Conservation (phyloP, 2,797 vertebrate genomes). For the Onychomys leucogaster region DNA sequence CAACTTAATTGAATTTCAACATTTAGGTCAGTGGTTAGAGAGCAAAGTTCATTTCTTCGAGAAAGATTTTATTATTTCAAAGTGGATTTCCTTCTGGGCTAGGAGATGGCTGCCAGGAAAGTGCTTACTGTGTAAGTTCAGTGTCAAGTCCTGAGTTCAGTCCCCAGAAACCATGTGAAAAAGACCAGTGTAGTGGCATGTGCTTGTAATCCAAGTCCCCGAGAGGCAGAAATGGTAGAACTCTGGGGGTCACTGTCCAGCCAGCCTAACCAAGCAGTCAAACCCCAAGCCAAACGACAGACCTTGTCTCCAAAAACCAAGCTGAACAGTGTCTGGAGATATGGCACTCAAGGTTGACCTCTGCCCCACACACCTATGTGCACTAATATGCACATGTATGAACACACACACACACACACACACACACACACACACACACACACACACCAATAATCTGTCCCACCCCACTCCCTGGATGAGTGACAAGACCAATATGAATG, state of each 20-base stretch:
- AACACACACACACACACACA: neutral
- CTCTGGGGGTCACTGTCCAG: neutral
- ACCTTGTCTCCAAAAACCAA: neutral
- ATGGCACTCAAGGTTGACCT: neutral
- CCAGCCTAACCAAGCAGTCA: neutral
- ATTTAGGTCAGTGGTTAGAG: constrained; percentile 54
- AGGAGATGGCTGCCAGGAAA: neutral
- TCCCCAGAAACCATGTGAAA: neutral
- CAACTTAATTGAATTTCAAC: constrained; percentile 79
- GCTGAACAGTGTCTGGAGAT: no score
- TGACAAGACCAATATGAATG: neutral
- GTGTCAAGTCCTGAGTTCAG: neutral
- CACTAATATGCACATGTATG: neutral
- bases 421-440: neutral
- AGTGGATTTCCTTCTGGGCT: constrained; percentile 41
- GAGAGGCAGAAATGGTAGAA: neutral
- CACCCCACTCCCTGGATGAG: constrained; percentile 48
- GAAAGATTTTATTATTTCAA: constrained; percentile 64
- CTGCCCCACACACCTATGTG: neutral
- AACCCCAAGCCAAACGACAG: neutral
- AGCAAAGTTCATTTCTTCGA: constrained; percentile 69
- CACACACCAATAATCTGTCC: neutral
- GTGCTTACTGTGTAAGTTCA: neutral
- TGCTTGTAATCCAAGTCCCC: neutral
- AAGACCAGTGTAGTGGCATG: neutral